Conservation (phyloP, 2,113 vertebrate genomes). For the Oostethus manadensis region DNA sequence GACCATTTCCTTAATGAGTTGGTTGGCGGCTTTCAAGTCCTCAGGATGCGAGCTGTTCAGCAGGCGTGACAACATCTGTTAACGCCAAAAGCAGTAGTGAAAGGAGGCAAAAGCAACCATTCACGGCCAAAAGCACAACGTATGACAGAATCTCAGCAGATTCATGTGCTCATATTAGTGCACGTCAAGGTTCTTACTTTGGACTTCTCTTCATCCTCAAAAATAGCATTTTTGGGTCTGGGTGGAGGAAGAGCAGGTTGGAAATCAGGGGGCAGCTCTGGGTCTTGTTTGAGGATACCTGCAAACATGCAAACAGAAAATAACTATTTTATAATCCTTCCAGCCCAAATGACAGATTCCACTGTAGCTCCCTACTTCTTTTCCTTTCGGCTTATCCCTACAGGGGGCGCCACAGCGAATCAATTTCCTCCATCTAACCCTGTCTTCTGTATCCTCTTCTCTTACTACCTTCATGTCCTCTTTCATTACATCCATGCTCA, state of each 20-base stretch:
- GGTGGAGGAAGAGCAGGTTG: conserved; percentile 79
- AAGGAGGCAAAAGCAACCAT: neutral
- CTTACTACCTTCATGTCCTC: no score
- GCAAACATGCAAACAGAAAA: no score
- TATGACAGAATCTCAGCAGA: neutral
- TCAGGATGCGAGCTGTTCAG: conserved; percentile 95
- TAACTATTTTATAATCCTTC: conserved; percentile 12
- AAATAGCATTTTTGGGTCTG: conserved; percentile 90
- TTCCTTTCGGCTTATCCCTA: no score
- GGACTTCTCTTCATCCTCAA: conserved; percentile 97
- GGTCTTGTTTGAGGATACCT: conserved; percentile 96
- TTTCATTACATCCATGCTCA: no score
- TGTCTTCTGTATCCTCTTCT: no score
- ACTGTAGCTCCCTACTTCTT: no score
- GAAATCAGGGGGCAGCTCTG: conserved; percentile 82
- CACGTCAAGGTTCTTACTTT: conserved; percentile 74
- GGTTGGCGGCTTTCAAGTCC: conserved; percentile 96
- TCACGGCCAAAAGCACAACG: neutral
- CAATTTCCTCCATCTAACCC: no score
- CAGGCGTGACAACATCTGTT: conserved; percentile 88
- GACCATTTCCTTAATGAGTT: conserved; percentile 99
- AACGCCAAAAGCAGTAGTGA: conserved; percentile 9
- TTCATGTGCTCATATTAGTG: neutral
- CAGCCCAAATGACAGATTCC: no score
- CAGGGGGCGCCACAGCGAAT: no score